Evolutionary conservation across 92 coral and sea anemone species (phyloP).

Genomic region (Bergia puertoricense): DNA sequence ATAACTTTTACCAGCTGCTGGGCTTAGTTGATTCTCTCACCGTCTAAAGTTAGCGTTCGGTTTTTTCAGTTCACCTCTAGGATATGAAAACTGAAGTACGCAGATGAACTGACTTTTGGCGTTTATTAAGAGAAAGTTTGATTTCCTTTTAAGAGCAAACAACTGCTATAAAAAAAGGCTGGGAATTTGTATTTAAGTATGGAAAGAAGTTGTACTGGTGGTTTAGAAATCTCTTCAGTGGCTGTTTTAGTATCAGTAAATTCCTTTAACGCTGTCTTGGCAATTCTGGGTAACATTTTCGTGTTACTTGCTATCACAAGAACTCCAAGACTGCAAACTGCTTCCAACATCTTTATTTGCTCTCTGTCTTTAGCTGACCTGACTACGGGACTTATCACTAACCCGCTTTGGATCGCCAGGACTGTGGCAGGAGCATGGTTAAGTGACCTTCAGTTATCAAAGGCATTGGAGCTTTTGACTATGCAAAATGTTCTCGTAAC

Average conservation of each 20-base stretch:
- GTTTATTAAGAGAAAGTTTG: too few relatives aligned
- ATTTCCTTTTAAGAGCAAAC: too few relatives aligned
- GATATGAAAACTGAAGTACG: too few relatives aligned
- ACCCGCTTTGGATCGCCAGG: not conserved
- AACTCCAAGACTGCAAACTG: not conserved
- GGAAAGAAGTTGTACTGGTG: not conserved
- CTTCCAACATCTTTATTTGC: not conserved
- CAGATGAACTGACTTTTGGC: too few relatives aligned
- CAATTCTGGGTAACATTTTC: constrained; percentile 1
- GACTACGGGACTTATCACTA: not conserved
- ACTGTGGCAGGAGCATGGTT: not conserved
- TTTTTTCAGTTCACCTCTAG: too few relatives aligned
- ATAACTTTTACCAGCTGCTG: too few relatives aligned
- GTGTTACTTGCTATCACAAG: not conserved
- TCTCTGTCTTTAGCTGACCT: not conserved
- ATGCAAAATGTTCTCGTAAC: not conserved
- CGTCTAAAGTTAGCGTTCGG: too few relatives aligned
- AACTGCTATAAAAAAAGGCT: not conserved
- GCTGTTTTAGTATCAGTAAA: not conserved
- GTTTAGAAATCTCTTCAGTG: not conserved
- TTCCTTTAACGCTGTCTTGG: not conserved
- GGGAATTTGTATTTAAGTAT: not conserved
- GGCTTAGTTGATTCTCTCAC: too few relatives aligned
- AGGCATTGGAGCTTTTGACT: not conserved
- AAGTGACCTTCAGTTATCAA: not conserved